These are phyloP conservation scores for Rhinogobius similis DNA, from an alignment of 2,113 vertebrate species.

Conservation along the genomic window DNA sequence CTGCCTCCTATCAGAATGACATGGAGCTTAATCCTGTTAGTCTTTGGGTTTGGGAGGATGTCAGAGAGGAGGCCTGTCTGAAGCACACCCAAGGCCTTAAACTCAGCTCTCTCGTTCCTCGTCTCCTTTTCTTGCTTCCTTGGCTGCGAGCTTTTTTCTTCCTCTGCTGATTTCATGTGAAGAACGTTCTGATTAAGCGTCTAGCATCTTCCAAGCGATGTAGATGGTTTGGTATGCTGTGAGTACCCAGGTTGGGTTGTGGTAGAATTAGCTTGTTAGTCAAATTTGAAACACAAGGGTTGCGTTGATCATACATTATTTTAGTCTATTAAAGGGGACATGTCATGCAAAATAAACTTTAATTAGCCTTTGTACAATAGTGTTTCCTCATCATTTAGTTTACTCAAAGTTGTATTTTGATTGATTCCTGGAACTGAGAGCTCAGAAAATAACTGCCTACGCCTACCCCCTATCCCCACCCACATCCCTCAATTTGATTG, in stretches of 20 bases:
- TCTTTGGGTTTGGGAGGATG: slow-evolving; percentile 52
- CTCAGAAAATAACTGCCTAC: too few relatives aligned
- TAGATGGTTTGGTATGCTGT: slow-evolving; percentile 15
- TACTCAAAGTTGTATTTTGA: too few relatives aligned
- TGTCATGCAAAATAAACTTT: too few relatives aligned
- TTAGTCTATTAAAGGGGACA: neutral
- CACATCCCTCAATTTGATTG: too few relatives aligned
- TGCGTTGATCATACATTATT: neutral
- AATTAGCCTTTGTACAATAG: too few relatives aligned
- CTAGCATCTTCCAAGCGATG: slow-evolving; percentile 17
- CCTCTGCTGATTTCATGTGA: slow-evolving; percentile 4
- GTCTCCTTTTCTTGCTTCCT: slow-evolving; percentile 25
- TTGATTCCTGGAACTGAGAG: too few relatives aligned
- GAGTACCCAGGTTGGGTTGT: neutral
- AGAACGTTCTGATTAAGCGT: slow-evolving; percentile 44
- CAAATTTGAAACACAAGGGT: neutral
- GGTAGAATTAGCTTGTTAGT: neutral
- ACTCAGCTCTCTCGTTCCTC: slow-evolving; percentile 45
- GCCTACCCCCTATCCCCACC: too few relatives aligned
- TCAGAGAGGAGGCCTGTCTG: slow-evolving; percentile 33
- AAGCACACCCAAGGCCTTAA: slow-evolving; percentile 19
- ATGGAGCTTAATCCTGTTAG: slow-evolving; percentile 72
- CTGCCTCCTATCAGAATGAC: slow-evolving; percentile 62
- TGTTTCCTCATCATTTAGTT: too few relatives aligned
- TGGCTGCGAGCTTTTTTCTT: neutral